phyloP scores from a whole-genome alignment of 2,888 invertebrate genomes.

The Flabesymbios commensalis region DNA sequence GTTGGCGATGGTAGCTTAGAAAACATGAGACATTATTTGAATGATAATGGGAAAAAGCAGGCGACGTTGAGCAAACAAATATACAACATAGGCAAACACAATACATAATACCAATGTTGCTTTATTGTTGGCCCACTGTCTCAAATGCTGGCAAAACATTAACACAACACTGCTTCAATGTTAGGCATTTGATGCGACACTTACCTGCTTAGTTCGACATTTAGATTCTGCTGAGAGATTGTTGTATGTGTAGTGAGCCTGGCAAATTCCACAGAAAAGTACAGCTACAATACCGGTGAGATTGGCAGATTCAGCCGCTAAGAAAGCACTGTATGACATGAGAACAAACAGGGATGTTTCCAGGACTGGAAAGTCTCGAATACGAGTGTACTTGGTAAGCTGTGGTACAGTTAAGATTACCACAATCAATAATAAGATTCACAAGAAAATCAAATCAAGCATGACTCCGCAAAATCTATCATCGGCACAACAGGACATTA shows the following conservation, averaged over 20 bases:
- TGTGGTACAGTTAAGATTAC: constrained; percentile 18
- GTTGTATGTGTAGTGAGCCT: constrained; percentile 98
- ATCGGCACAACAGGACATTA: background rate
- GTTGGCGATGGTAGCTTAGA: too few relatives aligned
- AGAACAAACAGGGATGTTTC: constrained; percentile 96
- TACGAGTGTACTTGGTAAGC: constrained; percentile 84
- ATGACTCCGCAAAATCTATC: background rate
- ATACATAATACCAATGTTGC: too few relatives aligned
- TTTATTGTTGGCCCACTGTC: too few relatives aligned
- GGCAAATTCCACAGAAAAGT: constrained; percentile 96
- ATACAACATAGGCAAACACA: too few relatives aligned
- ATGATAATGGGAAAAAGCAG: too few relatives aligned
- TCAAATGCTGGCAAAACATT: too few relatives aligned
- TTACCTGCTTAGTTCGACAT: constrained; percentile 79
- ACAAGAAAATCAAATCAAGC: too few relatives aligned
- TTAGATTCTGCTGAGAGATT: constrained; percentile 88
- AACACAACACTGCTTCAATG: too few relatives aligned
- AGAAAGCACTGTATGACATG: constrained; percentile 96
- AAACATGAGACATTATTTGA: too few relatives aligned
- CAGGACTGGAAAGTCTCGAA: constrained; percentile 90
- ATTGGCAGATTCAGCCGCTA: constrained; percentile 93
- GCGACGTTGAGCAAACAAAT: too few relatives aligned
- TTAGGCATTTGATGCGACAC: too few relatives aligned
- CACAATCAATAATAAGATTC: background rate
- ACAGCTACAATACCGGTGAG: constrained; percentile 97